These are phyloP conservation scores for Varanus komodoensis DNA, from an alignment of 2,113 vertebrate genomes.

Conservation along the genomic window DNA sequence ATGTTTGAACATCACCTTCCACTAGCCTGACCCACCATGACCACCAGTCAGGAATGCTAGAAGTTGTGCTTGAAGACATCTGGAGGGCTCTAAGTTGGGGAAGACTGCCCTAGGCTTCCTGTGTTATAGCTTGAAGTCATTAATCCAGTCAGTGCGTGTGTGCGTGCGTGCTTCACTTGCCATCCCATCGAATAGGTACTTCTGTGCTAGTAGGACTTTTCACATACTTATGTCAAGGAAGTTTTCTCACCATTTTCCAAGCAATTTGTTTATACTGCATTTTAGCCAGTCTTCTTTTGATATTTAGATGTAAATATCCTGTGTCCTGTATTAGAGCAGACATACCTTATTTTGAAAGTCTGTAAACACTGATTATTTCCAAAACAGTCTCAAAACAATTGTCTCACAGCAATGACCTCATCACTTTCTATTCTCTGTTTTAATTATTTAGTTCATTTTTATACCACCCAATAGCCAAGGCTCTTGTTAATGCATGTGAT, in stretches of 20 bases:
- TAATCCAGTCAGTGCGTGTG: neutral
- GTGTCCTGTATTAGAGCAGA: slow-evolving; percentile 8
- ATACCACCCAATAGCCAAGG: no score
- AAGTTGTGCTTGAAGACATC: no score
- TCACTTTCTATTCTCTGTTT: slow-evolving; percentile 12
- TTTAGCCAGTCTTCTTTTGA: slow-evolving; percentile 3
- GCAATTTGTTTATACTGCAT: neutral
- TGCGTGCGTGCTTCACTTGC: neutral
- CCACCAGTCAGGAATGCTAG: neutral
- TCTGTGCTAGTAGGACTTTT: neutral
- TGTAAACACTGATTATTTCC: slow-evolving; percentile 17
- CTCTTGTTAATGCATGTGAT: neutral
- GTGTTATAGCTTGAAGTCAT: neutral
- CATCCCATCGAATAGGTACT: neutral
- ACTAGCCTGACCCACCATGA: neutral
- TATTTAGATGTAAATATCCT: slow-evolving; percentile 43
- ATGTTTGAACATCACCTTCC: neutral
- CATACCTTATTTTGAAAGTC: slow-evolving; percentile 18
- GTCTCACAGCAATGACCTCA: neutral
- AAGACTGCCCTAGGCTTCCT: neutral
- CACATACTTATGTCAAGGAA: slow-evolving; percentile 31
- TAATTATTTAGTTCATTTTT: neutral
- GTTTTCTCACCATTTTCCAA: slow-evolving; percentile 21
- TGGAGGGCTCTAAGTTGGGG: neutral
- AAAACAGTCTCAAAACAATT: slow-evolving; percentile 5